Evolutionary conservation across 2,888 invertebrate genomes (phyloP).

Genomic region (Sclerodermus sp.): DNA sequence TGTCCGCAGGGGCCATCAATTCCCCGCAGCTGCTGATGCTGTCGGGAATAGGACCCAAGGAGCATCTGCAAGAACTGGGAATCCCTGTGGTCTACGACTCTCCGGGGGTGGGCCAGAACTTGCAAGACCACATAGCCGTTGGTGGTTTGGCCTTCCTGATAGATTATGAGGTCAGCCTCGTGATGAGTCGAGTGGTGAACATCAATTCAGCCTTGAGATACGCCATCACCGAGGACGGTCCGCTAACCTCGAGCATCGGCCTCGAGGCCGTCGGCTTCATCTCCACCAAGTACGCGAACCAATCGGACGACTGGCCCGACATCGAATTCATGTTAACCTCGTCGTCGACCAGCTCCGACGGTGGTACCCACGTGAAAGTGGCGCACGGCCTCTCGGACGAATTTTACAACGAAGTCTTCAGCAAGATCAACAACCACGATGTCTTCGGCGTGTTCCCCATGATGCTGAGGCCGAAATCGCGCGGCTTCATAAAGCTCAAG

Average conservation of each 20-base stretch:
- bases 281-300: conserved; percentile 84
- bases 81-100: conserved; percentile 74
- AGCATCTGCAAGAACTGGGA: conserved; percentile 73
- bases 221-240: conserved; percentile 83
- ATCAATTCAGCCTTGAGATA: conserved; percentile 81
- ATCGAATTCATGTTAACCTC: conserved; percentile 90
- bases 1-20: conserved; percentile 87
- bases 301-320: conserved; percentile 87
- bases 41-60: conserved; percentile 80
- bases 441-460: conserved; percentile 84
- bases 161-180: conserved; percentile 78
- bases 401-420: conserved; percentile 77
- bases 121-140: conserved; percentile 88
- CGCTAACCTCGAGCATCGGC: conserved; percentile 83
- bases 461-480: conserved; percentile 86
- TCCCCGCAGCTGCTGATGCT: conserved; percentile 91
- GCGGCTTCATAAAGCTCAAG: conserved; percentile 75
- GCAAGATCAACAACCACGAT: conserved; percentile 72
- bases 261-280: conserved; percentile 88
- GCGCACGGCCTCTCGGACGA: conserved; percentile 82
- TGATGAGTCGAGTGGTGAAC: conserved; percentile 80
- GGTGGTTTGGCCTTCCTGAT: conserved; percentile 81
- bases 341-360: conserved; percentile 79
- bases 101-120: conserved; percentile 83
- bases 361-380: conserved; percentile 76